Conservation (phyloP, 92 coral and sea anemone species). For the Porites evermanni region DNA sequence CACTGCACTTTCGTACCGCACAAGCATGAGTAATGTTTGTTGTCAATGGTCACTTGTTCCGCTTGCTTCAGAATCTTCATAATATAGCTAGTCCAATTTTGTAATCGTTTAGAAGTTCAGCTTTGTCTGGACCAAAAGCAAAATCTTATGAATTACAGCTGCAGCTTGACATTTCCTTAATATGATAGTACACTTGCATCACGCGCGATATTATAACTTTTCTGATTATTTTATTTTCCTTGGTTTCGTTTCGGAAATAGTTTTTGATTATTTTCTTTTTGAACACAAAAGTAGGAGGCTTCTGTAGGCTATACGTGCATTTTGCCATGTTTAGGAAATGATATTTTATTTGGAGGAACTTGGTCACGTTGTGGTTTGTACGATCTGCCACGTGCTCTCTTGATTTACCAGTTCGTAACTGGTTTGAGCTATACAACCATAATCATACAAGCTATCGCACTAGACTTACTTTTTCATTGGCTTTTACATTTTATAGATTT, state of each 20-base stretch:
- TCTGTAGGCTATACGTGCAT: background rate
- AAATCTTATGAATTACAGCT: background rate
- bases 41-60: background rate
- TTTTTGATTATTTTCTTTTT: background rate
- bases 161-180: no score
- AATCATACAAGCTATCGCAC: background rate
- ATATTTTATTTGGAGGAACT: background rate
- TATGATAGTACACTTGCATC: background rate
- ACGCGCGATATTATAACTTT: background rate
- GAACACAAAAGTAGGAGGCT: background rate
- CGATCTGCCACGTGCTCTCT: slow-evolving; percentile 38
- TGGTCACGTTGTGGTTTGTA: background rate
- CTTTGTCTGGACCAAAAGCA: background rate
- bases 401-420: slow-evolving; percentile 33
- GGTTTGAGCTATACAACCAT: slow-evolving; percentile 31
- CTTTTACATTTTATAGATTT: background rate
- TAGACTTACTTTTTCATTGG: background rate
- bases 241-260: background rate
- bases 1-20: slow-evolving; percentile 16
- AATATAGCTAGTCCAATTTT: background rate
- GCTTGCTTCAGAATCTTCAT: background rate
- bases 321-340: slow-evolving; percentile 9
- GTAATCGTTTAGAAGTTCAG: no score
- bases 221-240: no score
- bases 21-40: background rate